Percentiles rank a stretch among this genome's conserved stretches.
Conservation (phyloP, 2,113 vertebrate species). For the Vulpes vulpes region DNA sequence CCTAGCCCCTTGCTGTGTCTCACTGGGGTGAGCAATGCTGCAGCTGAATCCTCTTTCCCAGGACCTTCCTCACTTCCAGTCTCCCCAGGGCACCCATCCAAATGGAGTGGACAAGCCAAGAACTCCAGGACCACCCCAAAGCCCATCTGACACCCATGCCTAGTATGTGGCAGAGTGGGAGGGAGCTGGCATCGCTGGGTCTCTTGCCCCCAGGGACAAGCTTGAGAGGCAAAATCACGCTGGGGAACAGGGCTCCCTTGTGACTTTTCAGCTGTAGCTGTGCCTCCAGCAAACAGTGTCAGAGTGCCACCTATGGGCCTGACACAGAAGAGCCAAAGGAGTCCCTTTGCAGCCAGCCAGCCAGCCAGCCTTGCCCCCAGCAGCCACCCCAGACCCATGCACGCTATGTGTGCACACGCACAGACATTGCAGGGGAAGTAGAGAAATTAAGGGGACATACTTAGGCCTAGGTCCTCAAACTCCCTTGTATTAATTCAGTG, state of each 20-base stretch:
- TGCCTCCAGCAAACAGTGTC: constrained; percentile 15
- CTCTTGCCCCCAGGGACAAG: neutral
- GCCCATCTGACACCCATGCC: neutral
- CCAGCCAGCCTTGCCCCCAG: neutral
- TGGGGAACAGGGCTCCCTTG: neutral
- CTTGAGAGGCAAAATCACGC: neutral
- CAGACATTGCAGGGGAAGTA: no score
- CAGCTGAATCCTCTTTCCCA: neutral
- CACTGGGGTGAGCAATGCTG: neutral
- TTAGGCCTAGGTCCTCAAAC: neutral
- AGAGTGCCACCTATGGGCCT: constrained; percentile 67
- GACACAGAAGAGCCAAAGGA: neutral
- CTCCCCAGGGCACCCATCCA: neutral
- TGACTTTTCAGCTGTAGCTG: neutral
- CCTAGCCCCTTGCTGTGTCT: neutral
- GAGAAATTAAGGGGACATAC: neutral
- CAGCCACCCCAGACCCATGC: neutral
- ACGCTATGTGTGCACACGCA: neutral
- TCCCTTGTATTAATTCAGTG: neutral
- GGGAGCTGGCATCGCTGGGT: neutral
- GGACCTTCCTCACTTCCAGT: neutral
- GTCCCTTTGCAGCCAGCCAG: neutral
- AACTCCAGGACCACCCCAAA: neutral
- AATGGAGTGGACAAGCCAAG: neutral
- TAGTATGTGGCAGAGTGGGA: neutral